Base-by-base conservation (phyloP, 1,140 invertebrate species). In the Andricus grossulariae region DNA sequence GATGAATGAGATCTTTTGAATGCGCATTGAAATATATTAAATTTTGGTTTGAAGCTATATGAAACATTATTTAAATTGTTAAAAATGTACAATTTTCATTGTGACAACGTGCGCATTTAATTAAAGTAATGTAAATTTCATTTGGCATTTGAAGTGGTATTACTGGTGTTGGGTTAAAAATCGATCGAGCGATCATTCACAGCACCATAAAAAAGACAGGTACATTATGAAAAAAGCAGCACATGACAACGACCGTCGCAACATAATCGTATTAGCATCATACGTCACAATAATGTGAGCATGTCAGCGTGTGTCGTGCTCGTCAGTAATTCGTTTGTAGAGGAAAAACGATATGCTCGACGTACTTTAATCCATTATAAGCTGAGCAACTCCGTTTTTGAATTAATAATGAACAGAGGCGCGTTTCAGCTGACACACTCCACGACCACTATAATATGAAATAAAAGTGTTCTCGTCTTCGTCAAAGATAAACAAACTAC, bases 321-420 rank as follows among this genome's bases (percentile, higher is more conserved):
- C 60, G 60, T 66, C 60, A 66, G 60, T 66, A 66, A 66, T 66
- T 66, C 60, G 60, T 66, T 66, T 66, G 60, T 66, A 39, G 60
- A 66, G 60, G 60, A 66, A 66, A 66, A 66, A 66, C 32, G 60
- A 66, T 66, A 66, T 66, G 60, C 60, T 66, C 39, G 60, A 66
- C 60, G 60, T 66, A 66, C 60, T 66, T 66, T 66, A 66, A 66
- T 66, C 60, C 60, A 66, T 66, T 66, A 66, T 66, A 66, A 66
- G 32, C 60, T 66, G 7, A 66, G 32, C 60, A 66, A 39, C 25
- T 45, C 8, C 13, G 13, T 39, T 66, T 66, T n/a, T 66, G 60
- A 66, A 66, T 66, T 39, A 45, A 39, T 66, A 66, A 66, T 66
- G 21, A 39, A 66, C 25, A 66, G 32, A 66, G 60, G 60, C 60